A percentile compares a stretch with the other conserved stretches of the same genome.
These are phyloP conservation scores for Thamnophis sirtalis DNA, from an alignment of 2,113 vertebrate genomes.

Conservation along the genomic window DNA sequence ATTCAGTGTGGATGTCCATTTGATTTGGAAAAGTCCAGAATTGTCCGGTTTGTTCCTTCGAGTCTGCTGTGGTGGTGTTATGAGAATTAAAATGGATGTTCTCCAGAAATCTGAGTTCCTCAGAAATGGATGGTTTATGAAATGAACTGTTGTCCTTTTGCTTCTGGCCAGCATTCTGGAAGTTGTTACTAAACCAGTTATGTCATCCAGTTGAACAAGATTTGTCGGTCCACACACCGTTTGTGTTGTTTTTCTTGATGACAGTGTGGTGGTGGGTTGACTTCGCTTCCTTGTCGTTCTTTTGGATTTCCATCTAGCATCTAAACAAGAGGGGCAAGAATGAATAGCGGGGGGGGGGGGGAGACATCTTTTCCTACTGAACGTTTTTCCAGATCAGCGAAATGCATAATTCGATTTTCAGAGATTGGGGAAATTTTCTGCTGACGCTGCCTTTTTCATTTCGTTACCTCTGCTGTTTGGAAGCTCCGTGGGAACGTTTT, in stretches of 20 bases:
- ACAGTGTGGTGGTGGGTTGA: neutral
- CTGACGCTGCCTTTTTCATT: neutral
- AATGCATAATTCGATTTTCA: neutral
- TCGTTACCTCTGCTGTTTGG: neutral
- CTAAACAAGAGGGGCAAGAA: neutral
- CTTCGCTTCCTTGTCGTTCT: neutral
- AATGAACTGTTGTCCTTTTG: neutral
- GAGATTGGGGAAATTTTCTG: neutral
- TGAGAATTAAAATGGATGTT: neutral
- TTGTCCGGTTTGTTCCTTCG: neutral
- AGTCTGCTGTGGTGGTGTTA: neutral
- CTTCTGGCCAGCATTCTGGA: neutral
- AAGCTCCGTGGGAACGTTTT: neutral
- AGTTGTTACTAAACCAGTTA: neutral
- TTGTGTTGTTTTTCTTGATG: neutral
- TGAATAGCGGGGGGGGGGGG: too few species aligned
- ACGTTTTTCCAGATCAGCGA: neutral
- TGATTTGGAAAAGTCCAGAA: neutral
- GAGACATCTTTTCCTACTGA: neutral
- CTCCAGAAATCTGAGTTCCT: neutral
- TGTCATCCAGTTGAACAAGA: neutral
- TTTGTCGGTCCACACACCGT: neutral
- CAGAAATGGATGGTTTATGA: neutral
- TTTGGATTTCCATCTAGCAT: neutral
- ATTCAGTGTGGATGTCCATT: neutral